A percentile compares a stretch with the other conserved stretches of the same genome.
Conservation (phyloP, 1,140 invertebrate genomes). For the Euura lappo region DNA sequence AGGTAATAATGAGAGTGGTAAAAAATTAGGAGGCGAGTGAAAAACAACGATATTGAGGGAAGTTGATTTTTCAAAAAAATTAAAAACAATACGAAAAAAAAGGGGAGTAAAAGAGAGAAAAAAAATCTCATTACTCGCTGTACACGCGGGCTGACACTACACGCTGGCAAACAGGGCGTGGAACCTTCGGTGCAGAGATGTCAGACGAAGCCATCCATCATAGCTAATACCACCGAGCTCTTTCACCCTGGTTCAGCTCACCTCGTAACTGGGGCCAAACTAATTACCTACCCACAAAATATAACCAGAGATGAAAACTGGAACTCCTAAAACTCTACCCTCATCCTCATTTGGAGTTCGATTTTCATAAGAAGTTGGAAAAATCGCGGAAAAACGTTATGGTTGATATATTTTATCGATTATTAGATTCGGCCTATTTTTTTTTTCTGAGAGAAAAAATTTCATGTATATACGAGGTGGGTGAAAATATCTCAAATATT, state of each 20-base stretch:
- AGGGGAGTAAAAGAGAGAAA: neutral
- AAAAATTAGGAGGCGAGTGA: neutral
- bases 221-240: conserved; percentile 20
- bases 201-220: conserved; percentile 27
- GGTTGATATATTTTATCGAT: too few relatives aligned
- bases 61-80: neutral
- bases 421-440: too few relatives aligned
- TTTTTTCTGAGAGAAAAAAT: neutral
- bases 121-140: conserved; percentile 9
- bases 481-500: too few relatives aligned
- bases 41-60: neutral
- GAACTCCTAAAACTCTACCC: neutral
- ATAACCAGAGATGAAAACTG: conserved; percentile 15
- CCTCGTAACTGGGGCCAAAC: conserved; percentile 15
- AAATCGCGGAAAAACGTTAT: too few relatives aligned
- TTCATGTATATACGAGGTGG: too few relatives aligned
- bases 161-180: neutral
- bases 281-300: conserved; percentile 28
- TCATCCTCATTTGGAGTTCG: neutral
- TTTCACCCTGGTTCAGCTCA: conserved; percentile 23
- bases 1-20: neutral
- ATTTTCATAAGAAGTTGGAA: too few relatives aligned
- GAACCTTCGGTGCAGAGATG: conserved; percentile 11
- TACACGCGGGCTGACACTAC: neutral
- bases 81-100: neutral